Conservation (phyloP, 2,888 invertebrate species). For the Phaonia tiefii region DNA sequence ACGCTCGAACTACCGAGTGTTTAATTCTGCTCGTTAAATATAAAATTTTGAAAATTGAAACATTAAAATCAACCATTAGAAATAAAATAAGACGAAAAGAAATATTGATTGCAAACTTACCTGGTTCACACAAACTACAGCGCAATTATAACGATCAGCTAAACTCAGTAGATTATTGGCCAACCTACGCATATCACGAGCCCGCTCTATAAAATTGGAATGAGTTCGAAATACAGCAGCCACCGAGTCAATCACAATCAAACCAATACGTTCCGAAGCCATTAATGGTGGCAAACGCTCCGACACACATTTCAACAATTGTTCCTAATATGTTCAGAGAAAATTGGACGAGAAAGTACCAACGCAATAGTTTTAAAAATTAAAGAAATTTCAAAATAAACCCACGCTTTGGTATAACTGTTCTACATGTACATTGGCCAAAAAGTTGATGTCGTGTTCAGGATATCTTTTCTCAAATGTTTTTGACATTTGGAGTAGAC, state of each 20-base stretch:
- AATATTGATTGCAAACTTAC: constrained; percentile 78
- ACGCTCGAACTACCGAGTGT: no score
- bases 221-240: constrained; percentile 86
- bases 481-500: constrained; percentile 83
- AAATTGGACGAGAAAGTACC: not conserved
- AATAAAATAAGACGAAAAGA: no score
- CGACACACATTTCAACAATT: constrained; percentile 82
- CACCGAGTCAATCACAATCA: constrained; percentile 88
- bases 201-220: constrained; percentile 81
- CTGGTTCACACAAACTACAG: constrained; percentile 88
- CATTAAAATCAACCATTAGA: no score
- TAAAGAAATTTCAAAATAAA: constrained; percentile 15
- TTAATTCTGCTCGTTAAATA: no score
- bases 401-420: constrained; percentile 83
- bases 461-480: constrained; percentile 77
- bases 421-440: constrained; percentile 85
- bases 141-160: constrained; percentile 82
- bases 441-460: constrained; percentile 78
- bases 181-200: constrained; percentile 83
- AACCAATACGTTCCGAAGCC: constrained; percentile 81
- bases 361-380: not conserved
- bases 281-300: constrained; percentile 83
- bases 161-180: constrained; percentile 83
- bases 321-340: constrained; percentile 78
- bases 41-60: no score